Conservation (phyloP, 2,888 invertebrate genomes). For the Melipona beecheii region DNA sequence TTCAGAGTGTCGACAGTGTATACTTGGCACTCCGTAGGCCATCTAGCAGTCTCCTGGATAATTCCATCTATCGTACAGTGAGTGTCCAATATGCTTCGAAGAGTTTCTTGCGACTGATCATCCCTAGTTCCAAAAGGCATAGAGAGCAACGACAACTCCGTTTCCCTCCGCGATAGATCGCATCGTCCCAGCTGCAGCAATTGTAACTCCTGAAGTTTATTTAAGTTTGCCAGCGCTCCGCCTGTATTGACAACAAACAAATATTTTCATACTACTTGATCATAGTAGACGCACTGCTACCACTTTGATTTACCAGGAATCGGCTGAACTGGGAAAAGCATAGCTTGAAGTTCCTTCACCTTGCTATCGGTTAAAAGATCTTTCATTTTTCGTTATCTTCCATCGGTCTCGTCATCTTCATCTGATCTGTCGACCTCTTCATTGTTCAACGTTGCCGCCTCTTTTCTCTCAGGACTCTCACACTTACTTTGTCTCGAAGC, state of each 20-base stretch:
- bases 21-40: slow-evolving; percentile 96
- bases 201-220: slow-evolving; percentile 57
- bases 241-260: slow-evolving; percentile 38
- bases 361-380: slow-evolving; percentile 79
- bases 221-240: slow-evolving; percentile 49
- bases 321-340: slow-evolving; percentile 86
- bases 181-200: slow-evolving; percentile 56
- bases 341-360: slow-evolving; percentile 88
- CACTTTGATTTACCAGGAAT: slow-evolving; percentile 73
- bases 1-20: background rate
- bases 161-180: slow-evolving; percentile 42
- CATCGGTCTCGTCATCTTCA: slow-evolving; percentile 37
- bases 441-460: background rate
- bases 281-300: background rate
- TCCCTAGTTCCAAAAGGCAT: slow-evolving; percentile 48
- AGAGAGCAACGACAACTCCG: slow-evolving; percentile 56
- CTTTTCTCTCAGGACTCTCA: background rate
- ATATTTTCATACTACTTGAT: background rate
- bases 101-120: slow-evolving; percentile 72
- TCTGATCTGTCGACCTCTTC: background rate
- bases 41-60: slow-evolving; percentile 92
- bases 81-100: slow-evolving; percentile 68
- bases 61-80: slow-evolving; percentile 74
- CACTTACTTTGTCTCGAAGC: slow-evolving; percentile 2
- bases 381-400: slow-evolving; percentile 75